phyloP scores from a whole-genome alignment of 2,797 vertebrate species.

The Megaceryle alcyon region DNA sequence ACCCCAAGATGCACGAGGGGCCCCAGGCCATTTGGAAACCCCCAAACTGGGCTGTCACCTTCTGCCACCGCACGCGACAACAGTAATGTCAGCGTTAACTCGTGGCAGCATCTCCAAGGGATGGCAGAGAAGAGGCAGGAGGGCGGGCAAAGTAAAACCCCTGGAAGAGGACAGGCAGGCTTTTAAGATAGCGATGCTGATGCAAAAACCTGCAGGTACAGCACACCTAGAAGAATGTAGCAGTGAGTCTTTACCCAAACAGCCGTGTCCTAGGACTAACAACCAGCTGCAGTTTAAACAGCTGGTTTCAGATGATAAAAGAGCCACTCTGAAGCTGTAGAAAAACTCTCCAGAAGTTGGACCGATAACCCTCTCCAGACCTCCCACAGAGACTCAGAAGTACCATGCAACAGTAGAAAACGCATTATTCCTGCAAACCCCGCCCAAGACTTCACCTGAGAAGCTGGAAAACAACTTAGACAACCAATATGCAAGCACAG shows the following conservation, averaged over 20 bases:
- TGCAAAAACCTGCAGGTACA: not conserved
- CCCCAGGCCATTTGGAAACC: not conserved
- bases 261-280: not conserved
- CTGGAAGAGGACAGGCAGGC: not conserved
- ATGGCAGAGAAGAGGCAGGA: not conserved
- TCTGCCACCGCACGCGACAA: fast-evolving
- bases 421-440: not conserved
- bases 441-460: not conserved
- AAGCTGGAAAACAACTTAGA: not conserved
- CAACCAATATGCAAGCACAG: not conserved
- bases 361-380: not conserved
- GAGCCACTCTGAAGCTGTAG: not conserved
- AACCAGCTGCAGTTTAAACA: not conserved
- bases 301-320: not conserved
- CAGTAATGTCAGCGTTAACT: not conserved
- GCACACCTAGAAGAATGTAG: fast-evolving
- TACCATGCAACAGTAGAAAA: not conserved
- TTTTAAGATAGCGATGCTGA: fast-evolving
- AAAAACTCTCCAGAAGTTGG: not conserved
- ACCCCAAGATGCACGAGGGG: fast-evolving
- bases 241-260: not conserved
- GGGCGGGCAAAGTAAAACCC: not conserved
- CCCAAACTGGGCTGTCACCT: not conserved
- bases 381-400: not conserved
- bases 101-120: not conserved